phyloP scores from a whole-genome alignment of 2,888 invertebrate genomes.

The Rhingia campestris region DNA sequence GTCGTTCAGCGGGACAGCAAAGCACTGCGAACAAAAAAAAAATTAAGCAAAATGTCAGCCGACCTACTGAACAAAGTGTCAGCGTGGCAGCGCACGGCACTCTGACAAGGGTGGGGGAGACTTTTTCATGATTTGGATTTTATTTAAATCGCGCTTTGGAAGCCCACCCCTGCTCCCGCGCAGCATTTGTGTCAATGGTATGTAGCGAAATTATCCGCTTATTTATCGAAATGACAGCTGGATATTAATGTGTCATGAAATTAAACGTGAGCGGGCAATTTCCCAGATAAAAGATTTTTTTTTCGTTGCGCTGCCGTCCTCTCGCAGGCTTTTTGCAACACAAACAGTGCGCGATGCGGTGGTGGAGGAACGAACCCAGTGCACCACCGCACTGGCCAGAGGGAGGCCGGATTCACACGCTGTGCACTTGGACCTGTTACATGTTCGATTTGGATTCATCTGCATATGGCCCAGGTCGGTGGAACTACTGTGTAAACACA shows the following conservation, averaged over 20 bases:
- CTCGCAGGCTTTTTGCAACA: slow-evolving; percentile 9
- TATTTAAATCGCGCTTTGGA: slow-evolving; percentile 60
- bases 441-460: slow-evolving; percentile 66
- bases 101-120: slow-evolving; percentile 1
- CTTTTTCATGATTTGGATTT: slow-evolving; percentile 70
- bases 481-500: slow-evolving; percentile 67
- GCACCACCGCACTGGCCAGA: slow-evolving; percentile 8
- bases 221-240: slow-evolving; percentile 76
- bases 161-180: slow-evolving; percentile 21
- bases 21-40: slow-evolving; percentile 19
- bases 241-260: slow-evolving; percentile 77
- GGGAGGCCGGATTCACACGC: slow-evolving; percentile 50
- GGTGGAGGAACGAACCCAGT: slow-evolving; percentile 27
- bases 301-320: slow-evolving; percentile 29
- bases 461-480: slow-evolving; percentile 60
- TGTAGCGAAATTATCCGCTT: slow-evolving; percentile 75
- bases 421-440: slow-evolving; percentile 73
- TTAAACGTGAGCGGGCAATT: slow-evolving; percentile 76
- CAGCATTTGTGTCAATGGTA: slow-evolving; percentile 72
- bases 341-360: slow-evolving; percentile 30
- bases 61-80: slow-evolving; percentile 66
- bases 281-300: slow-evolving; percentile 73
- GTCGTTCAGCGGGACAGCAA: slow-evolving; percentile 54
- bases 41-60: slow-evolving; percentile 51
- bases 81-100: slow-evolving; percentile 10